Base-by-base conservation (phyloP, 2,797 vertebrate species). In the Cyclopterus lumpus region DNA sequence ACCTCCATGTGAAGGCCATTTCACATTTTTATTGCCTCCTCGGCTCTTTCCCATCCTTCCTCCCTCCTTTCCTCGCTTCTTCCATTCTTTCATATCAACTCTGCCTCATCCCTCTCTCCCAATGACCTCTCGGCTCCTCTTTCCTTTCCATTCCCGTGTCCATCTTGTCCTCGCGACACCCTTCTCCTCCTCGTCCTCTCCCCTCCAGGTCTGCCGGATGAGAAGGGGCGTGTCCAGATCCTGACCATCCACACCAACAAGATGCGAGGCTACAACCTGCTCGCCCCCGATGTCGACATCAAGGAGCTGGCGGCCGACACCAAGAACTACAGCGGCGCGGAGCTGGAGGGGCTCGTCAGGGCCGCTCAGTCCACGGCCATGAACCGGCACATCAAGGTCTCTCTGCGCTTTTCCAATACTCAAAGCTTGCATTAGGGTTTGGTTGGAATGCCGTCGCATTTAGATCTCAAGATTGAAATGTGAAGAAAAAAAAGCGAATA, bases 381-480 rank as follows among this genome's bases (percentile, higher is more conserved):
- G 98, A 99, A 99, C 94, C 95, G 98, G 24, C 98, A 98, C 89
- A 99, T 99, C 82, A 99, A 99, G 97, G 98, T 99, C 81, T 48
- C 14, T 48, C 38, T 8, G 15, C 67, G 18, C 34, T 36, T 36
- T 26, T 22, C 3, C 6, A 18, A 75, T 15, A 24, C 8, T 8
- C 36, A 44, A 26, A 68, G 30, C 6, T 34, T 40, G 15, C 26
- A 2, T 34, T 20, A 16, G 12, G 44, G 34, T 11, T 6, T 6
- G 11, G 18, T 30, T 32, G 2, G 38, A 44, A 8, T 30, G 24
- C 6, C 7, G 12, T 16, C 11, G 15, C 32, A 3, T 26, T 4
- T 5, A 28, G 6, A 55, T 20, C 16, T 32, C 28, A 11, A 49
- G 48, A 49, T 22, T 49, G n/a, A 24, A 24, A 53, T 15, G 24